Evolutionary conservation across 2,113 vertebrate genomes (phyloP).

Genomic region (Coregonus clupeaformis): DNA sequence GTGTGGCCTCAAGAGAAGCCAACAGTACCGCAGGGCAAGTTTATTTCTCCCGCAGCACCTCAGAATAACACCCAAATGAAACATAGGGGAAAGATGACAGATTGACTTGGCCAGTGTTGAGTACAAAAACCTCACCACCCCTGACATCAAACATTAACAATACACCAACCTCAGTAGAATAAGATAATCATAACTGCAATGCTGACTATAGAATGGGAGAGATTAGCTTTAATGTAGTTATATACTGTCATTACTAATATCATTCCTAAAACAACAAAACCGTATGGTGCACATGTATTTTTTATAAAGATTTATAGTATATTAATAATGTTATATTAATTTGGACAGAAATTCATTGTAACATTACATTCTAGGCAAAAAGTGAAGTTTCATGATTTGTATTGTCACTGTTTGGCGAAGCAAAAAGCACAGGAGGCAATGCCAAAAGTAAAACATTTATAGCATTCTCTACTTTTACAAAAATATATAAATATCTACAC

Average conservation of each 20-base stretch:
- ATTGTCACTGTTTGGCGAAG: too few species aligned
- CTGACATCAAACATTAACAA: too few species aligned
- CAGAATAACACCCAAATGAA: constrained; percentile 4
- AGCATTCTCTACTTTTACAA: too few species aligned
- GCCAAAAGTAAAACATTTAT: too few species aligned
- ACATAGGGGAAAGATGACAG: background rate
- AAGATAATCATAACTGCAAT: background rate
- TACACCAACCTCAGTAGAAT: background rate
- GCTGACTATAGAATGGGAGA: background rate
- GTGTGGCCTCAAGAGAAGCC: constrained; percentile 36
- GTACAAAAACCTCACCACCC: background rate
- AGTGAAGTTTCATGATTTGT: too few species aligned
- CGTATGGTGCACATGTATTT: too few species aligned
- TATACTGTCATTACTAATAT: background rate
- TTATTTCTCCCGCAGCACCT: background rate
- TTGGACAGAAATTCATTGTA: background rate
- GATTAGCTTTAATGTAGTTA: background rate
- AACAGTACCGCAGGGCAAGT: constrained; percentile 18
- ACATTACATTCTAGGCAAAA: background rate
- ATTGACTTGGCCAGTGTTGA: background rate
- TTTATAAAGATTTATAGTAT: too few species aligned
- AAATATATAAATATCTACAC: too few species aligned
- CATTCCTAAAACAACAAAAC: background rate
- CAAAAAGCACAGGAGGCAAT: too few species aligned
- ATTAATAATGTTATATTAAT: background rate